Base-by-base conservation (phyloP, 2,888 invertebrate species). In the Syritta pipiens region DNA sequence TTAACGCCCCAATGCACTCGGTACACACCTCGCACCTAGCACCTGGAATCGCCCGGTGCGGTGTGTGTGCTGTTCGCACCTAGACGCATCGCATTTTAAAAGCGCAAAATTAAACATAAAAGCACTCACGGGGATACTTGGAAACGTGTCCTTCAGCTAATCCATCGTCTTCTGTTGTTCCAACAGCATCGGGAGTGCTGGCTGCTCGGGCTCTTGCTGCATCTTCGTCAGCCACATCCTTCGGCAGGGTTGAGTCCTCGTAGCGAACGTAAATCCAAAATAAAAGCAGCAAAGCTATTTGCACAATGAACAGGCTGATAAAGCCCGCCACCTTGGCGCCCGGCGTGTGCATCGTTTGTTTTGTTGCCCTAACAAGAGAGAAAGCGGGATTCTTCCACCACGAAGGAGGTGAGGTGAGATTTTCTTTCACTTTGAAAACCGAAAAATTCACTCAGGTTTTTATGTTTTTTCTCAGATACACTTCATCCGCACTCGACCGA, bases 191-290 rank as follows among this genome's bases (percentile, higher is more conserved):
- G 12, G 7, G 37, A 19, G 26, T 6, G 55, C 17, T 20, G 28
- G 42, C 35, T 19, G n/a, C n/a, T n/a, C n/a, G n/a, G n/a, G n/a
- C n/a, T n/a, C n/a, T n/a, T n/a, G 48, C 17, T 19, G 44, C 28
- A 60, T 81, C 71, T 63, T 72, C 59, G 26, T 0, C 24, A 10
- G 55, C n/a, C n/a, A n/a, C n/a, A n/a, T n/a, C n/a, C n/a, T n/a
- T n/a, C n/a, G n/a, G n/a, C n/a, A n/a, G n/a, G n/a, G n/a, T n/a
- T n/a, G n/a, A n/a, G n/a, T n/a, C n/a, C n/a, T 88, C 87, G 84
- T 90, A 90, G 84, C 90, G 89, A 86, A 90, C 89, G 86, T 89
- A 86, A 84, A 89, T 83, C 84, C 90, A 90, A 87, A 90, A 90
- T 83, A 91, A 84, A 82, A 88, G 87, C 82, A 91, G 86, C 83